A percentile compares a stretch with the other conserved stretches of the same genome.
These are phyloP conservation scores for Cololabis saira DNA, from an alignment of 2,113 vertebrate genomes.

Conservation along the genomic window DNA sequence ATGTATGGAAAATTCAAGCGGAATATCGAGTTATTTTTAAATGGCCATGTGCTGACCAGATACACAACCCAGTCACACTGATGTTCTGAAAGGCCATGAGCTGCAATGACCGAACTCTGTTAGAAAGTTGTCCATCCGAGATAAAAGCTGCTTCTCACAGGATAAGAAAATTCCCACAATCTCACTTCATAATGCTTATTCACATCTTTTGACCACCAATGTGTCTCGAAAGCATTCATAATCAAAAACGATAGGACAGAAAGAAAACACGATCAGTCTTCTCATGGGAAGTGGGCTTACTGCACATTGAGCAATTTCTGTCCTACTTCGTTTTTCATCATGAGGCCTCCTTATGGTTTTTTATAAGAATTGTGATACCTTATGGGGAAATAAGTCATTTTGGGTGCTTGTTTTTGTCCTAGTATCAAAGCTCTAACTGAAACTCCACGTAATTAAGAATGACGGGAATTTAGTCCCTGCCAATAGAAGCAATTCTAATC, in stretches of 20 bases:
- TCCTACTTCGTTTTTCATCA: neutral
- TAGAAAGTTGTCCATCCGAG: neutral
- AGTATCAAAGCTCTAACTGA: too few species aligned
- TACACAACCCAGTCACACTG: neutral
- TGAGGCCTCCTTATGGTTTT: too few species aligned
- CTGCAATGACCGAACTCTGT: neutral
- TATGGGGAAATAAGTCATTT: too few species aligned
- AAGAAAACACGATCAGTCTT: too few species aligned
- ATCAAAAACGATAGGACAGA: neutral
- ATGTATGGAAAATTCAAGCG: constrained; percentile 19
- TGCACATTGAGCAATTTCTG: neutral
- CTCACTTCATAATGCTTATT: neutral
- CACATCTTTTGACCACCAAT: too few species aligned
- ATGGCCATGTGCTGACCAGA: constrained; percentile 30
- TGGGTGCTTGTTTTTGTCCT: too few species aligned
- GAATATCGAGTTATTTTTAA: constrained; percentile 30
- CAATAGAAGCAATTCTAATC: too few species aligned
- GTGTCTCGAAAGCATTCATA: neutral
- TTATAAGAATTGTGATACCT: too few species aligned
- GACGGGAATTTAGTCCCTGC: too few species aligned
- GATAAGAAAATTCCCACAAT: neutral
- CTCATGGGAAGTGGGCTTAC: neutral
- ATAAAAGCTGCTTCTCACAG: neutral
- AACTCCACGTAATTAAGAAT: too few species aligned
- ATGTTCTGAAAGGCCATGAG: constrained; percentile 5